phyloP scores from a whole-genome alignment of 2,797 vertebrate genomes.

The Esox lucius region DNA sequence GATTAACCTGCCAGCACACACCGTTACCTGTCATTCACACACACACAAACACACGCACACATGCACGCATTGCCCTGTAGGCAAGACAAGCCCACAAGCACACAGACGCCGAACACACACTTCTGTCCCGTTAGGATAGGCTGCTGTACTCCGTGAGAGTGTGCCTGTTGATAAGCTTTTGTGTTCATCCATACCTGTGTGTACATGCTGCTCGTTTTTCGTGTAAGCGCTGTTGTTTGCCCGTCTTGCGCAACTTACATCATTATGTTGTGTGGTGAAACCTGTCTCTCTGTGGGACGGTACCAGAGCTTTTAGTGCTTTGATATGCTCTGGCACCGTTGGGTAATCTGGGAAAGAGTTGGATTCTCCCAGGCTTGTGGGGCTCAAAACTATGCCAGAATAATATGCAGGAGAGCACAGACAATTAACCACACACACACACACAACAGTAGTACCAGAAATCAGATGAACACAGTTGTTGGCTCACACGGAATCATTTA shows the following conservation, averaged over 20 bases:
- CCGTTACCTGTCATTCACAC: constrained; percentile 74
- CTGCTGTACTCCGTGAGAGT: neutral
- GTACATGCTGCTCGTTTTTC: no score
- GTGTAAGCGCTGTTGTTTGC: neutral
- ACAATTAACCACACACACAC: constrained; percentile 43
- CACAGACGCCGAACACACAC: constrained; percentile 6
- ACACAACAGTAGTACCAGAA: neutral
- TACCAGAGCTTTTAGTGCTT: constrained; percentile 38
- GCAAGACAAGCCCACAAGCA: constrained; percentile 57
- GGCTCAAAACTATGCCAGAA: constrained; percentile 42
- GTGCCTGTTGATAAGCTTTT: neutral
- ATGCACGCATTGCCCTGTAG: constrained; percentile 25
- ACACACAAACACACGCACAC: constrained; percentile 42
- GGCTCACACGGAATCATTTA: neutral
- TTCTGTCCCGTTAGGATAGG: neutral
- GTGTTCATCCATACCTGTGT: neutral
- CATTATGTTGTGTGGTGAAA: constrained; percentile 14
- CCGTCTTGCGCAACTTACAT: neutral
- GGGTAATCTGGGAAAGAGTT: constrained; percentile 50
- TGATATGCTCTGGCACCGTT: constrained; percentile 45
- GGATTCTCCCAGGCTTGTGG: constrained; percentile 50
- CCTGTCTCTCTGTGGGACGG: constrained; percentile 21
- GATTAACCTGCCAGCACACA: constrained; percentile 71
- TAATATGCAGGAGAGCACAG: constrained; percentile 48
- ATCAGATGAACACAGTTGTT: neutral